These are phyloP conservation scores for Drosophila cracens DNA, from an alignment of 2,888 invertebrate genomes.

Conservation along the genomic window DNA sequence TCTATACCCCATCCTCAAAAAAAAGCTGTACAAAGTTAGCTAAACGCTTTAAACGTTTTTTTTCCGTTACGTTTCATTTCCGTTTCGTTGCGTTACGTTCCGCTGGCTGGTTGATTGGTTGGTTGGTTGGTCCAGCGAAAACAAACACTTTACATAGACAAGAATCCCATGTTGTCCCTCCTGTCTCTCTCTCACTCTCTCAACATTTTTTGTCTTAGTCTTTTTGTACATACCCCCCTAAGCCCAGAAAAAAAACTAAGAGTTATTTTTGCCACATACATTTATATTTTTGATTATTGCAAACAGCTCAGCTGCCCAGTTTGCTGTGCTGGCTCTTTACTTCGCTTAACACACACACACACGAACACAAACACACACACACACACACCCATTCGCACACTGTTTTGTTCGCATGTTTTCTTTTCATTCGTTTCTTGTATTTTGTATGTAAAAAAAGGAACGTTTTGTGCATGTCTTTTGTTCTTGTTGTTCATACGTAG, in stretches of 20 bases:
- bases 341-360: constrained; percentile 24
- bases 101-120: constrained; percentile 64
- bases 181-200: constrained; percentile 52
- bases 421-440: constrained; percentile 15
- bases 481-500: constrained; percentile 15
- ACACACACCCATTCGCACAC: background rate
- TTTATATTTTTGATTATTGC: constrained; percentile 21
- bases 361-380: background rate
- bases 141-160: constrained; percentile 27
- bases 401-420: constrained; percentile 38
- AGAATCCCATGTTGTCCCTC: constrained; percentile 84
- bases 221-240: constrained; percentile 54
- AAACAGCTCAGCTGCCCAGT: constrained; percentile 49
- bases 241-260: constrained; percentile 5
- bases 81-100: constrained; percentile 51
- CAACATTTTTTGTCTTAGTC: constrained; percentile 32
- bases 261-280: constrained; percentile 14
- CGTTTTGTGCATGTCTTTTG: constrained; percentile 61
- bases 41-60: constrained; percentile 44
- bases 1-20: constrained; percentile 6
- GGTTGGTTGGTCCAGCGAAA: constrained; percentile 60
- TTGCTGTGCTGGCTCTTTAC: constrained; percentile 53
- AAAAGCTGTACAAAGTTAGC: constrained; percentile 44
- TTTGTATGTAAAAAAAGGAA: constrained; percentile 25
- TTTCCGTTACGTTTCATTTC: constrained; percentile 40